Conservation (phyloP, 1,140 invertebrate species). For the Semibalanus balanoides region DNA sequence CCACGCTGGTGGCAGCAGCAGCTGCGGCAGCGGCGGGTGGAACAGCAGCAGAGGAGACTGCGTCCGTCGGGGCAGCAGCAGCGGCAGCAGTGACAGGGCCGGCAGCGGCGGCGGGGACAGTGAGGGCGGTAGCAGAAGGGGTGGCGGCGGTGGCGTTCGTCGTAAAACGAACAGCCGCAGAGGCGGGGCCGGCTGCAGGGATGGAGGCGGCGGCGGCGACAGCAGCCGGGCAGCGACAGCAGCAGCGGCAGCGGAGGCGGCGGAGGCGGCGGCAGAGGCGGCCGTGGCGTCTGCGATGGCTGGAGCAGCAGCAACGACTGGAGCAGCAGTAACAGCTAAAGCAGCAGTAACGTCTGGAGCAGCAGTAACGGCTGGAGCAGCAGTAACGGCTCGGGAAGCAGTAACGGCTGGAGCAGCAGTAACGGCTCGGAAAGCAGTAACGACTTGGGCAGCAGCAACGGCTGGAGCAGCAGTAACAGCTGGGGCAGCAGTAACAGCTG, state of each 20-base stretch:
- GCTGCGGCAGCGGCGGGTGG: neutral
- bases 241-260: constrained; percentile 9
- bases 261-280: neutral
- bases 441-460: no score
- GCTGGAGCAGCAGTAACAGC: no score
- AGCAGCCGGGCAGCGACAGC: constrained; percentile 6
- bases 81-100: constrained; percentile 8
- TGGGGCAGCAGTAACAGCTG: no score
- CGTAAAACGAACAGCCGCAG: constrained; percentile 7
- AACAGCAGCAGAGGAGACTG: constrained; percentile 5
- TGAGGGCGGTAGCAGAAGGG: constrained; percentile 7
- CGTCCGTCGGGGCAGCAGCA: neutral
- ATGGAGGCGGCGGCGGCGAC: constrained; percentile 3
- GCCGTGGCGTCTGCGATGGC: neutral
- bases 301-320: no score
- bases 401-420: no score
- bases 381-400: no score
- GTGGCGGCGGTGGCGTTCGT: constrained; percentile 4
- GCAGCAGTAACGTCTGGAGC: no score
- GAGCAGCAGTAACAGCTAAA: no score
- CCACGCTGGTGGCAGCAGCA: no score
- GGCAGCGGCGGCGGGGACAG: constrained; percentile 6
- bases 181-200: constrained; percentile 5
- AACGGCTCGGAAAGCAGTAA: no score
- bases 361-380: no score